Evolutionary conservation across 2,113 vertebrate genomes (phyloP).

Genomic region (Perca flavescens): DNA sequence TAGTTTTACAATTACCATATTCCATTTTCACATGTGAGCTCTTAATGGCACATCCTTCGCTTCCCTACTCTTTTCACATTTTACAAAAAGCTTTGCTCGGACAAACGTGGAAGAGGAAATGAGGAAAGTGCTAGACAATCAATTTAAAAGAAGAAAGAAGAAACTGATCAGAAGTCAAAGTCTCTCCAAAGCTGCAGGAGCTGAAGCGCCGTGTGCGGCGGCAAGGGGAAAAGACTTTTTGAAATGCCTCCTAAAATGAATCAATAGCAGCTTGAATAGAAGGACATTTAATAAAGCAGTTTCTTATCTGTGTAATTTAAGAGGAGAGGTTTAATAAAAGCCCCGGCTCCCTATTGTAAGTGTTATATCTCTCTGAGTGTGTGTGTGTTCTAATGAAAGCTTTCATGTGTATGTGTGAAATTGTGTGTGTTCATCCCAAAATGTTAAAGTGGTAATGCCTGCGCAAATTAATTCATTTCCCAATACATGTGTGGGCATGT

Average conservation of each 20-base stretch:
- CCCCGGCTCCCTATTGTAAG: conserved; percentile 44
- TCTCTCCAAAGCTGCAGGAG: conserved; percentile 45
- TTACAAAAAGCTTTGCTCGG: conserved; percentile 28
- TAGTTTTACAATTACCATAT: conserved; percentile 31
- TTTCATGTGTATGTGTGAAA: conserved; percentile 4
- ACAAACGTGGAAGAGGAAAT: conserved; percentile 44
- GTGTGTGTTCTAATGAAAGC: conserved; percentile 12
- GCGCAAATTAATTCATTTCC: not conserved
- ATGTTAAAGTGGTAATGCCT: not conserved
- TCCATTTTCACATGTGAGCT: conserved; percentile 25
- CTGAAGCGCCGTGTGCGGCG: conserved; percentile 19
- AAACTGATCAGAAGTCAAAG: conserved; percentile 54
- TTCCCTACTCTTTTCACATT: conserved; percentile 22
- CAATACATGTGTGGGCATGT: conserved; percentile 1
- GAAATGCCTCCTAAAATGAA: conserved; percentile 65
- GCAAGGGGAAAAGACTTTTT: conserved; percentile 57
- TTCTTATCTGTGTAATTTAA: conserved; percentile 66
- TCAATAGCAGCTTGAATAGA: conserved; percentile 68
- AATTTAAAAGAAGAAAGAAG: conserved; percentile 35
- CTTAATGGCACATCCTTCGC: conserved; percentile 7
- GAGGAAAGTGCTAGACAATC: conserved; percentile 55
- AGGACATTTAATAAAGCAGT: conserved; percentile 70
- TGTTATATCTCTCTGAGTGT: conserved; percentile 42
- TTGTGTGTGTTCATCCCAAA: conserved; percentile 1
- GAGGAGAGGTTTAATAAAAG: conserved; percentile 62